These are phyloP conservation scores for Nothobranchius kuhntae DNA, from an alignment of 2,113 vertebrate genomes.

Conservation along the genomic window DNA sequence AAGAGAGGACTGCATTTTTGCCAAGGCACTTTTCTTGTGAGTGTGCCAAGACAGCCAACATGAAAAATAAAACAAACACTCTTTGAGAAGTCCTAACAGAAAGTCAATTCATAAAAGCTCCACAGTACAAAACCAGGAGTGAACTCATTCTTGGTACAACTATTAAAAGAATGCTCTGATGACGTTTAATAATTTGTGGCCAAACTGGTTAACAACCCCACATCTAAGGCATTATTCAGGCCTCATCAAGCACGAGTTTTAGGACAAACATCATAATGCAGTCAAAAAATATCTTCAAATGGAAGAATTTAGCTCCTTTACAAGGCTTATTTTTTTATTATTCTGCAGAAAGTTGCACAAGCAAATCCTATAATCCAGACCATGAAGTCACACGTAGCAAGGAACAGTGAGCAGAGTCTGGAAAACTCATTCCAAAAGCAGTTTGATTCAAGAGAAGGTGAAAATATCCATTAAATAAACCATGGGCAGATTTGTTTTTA, in stretches of 20 bases:
- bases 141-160: neutral
- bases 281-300: conserved; percentile 48
- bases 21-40: conserved; percentile 24
- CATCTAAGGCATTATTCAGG: neutral
- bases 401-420: conserved; percentile 18
- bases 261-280: conserved; percentile 6
- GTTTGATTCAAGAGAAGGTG: conserved; percentile 53
- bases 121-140: conserved; percentile 1
- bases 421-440: conserved; percentile 47
- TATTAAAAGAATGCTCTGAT: conserved; percentile 16
- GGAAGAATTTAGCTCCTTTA: conserved; percentile 51
- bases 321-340: conserved; percentile 31
- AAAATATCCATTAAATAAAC: conserved; percentile 49
- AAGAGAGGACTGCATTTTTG: conserved; percentile 8
- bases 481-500: conserved; percentile 46
- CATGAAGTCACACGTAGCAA: conserved; percentile 29
- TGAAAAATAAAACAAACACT: conserved; percentile 34
- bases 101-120: conserved; percentile 35
- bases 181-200: neutral
- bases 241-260: conserved; percentile 5
- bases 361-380: conserved; percentile 32
- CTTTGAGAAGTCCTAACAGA: conserved; percentile 46
- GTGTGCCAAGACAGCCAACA: conserved; percentile 24
- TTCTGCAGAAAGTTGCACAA: conserved; percentile 52
- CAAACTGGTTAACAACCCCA: neutral